Conservation (phyloP, 2,113 vertebrate species). For the Pogonocichla stellata region DNA sequence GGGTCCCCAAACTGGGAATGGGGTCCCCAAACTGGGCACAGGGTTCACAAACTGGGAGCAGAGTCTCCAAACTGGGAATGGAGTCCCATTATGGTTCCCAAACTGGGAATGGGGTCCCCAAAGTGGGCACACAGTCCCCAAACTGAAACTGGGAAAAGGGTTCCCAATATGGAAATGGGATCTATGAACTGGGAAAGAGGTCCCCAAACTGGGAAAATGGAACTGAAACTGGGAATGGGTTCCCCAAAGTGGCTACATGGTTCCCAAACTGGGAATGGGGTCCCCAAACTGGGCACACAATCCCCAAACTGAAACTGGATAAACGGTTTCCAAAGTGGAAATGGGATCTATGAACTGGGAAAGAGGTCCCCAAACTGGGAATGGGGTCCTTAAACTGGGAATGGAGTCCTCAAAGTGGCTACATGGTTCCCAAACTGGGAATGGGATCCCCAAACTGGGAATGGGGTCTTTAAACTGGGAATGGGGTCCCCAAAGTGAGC, state of each 20-base stretch:
- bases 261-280: fast-evolving
- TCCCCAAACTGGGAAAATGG: background rate
- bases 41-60: too few species aligned
- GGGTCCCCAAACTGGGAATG: background rate
- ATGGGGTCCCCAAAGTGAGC: fast-evolving
- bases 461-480: fast-evolving
- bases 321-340: background rate
- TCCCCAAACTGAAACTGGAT: background rate
- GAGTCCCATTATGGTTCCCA: background rate
- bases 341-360: background rate
- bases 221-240: too few species aligned
- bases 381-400: too few species aligned
- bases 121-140: background rate
- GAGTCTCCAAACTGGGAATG: fast-evolving
- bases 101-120: background rate
- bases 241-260: too few species aligned
- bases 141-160: background rate
- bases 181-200: background rate
- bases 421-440: background rate
- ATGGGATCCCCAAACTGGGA: background rate
- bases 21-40: too few species aligned
- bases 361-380: fast-evolving
- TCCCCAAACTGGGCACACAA: background rate
- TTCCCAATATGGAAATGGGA: background rate
- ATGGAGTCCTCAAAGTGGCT: too few species aligned